Evolutionary conservation across 1,140 invertebrate species (phyloP).

Genomic region (Euura saliciscinereae): DNA sequence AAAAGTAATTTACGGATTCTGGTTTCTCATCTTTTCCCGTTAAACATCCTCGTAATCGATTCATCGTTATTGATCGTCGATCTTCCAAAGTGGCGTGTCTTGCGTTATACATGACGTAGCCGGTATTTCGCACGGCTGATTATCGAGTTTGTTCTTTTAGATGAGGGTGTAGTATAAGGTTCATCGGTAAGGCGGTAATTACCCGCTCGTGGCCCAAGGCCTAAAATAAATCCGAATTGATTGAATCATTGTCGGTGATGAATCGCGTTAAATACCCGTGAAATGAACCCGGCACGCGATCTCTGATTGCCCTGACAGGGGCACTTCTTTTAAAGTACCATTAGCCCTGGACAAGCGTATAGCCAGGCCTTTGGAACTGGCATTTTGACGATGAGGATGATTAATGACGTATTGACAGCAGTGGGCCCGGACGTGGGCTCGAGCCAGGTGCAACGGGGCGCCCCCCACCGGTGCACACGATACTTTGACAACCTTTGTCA

Average conservation of each 20-base stretch:
- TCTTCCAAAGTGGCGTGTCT: no score
- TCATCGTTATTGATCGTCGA: not conserved
- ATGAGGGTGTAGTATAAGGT: not conserved
- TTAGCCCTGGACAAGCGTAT: constrained; percentile 32
- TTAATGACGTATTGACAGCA: constrained; percentile 39
- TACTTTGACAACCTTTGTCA: not conserved
- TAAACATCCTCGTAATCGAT: not conserved
- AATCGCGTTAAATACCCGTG: constrained; percentile 57
- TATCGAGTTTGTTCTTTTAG: not conserved
- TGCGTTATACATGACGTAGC: no score
- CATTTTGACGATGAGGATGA: constrained; percentile 29
- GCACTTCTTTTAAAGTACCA: constrained; percentile 44
- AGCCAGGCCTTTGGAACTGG: constrained; percentile 17
- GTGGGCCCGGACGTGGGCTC: not conserved
- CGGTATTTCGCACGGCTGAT: not conserved
- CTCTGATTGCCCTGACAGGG: constrained; percentile 38
- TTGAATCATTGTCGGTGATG: constrained; percentile 53
- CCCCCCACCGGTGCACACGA: not conserved
- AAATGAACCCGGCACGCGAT: constrained; percentile 55
- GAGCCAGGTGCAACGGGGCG: not conserved
- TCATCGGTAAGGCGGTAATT: not conserved
- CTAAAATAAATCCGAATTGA: constrained; percentile 48
- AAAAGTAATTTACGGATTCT: not conserved
- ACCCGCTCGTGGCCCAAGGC: not conserved
- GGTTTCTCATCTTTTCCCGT: not conserved